Base-by-base conservation (phyloP, 2,797 vertebrate genomes). In the Typhlichthys eigenmanni region DNA sequence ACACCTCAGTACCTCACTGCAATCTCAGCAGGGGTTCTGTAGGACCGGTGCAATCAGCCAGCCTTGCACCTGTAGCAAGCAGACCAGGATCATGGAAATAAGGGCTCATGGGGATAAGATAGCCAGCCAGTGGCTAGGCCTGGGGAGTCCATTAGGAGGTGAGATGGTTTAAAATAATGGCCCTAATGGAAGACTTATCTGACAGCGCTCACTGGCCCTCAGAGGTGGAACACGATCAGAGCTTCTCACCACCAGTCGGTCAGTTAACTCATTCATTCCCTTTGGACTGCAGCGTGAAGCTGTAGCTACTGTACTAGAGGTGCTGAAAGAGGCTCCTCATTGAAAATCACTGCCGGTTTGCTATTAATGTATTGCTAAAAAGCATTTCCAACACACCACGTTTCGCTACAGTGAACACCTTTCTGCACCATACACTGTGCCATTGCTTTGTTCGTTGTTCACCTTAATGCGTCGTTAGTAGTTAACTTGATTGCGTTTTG, bases 151-250 rank as follows among this genome's bases (percentile, higher is more conserved):
- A 92, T 89, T 91, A 88, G 76, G 65, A 78, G 74, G 82, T 85
- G 82, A 70, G 84, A 85, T 75, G 81, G 78, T 88, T 86, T 87
- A 78, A 84, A 90, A 90, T 85, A 88, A 80, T 68, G 81, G 74
- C 77, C 71, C 69, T 92, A 91, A 92, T 92, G 88, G 90, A 85
- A 64, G 81, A 64, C 76, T 89, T 91, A 92, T 92, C 89, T 80
- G 61, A 78, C 79, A 71, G 68, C 74, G 75, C 72, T 74, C 55
- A 43, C 62, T 62, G 55, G 57, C 76, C 79, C 73, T 77, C 17
- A 14, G 57, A 74, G 77, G 69, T 56, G 59, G 64, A 67, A 53
- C 69, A 52, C 52, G 64, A 76, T 74, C 69, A 55, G 59, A 69
- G 64, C 47, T 63, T 60, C 75, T 79, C 73, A 68, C 66, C 46